Evolutionary conservation across 2,888 invertebrate species (phyloP), one percentile per base, ranked within the genome.

Genomic region (Hemicrepidius hirtus): DNA sequence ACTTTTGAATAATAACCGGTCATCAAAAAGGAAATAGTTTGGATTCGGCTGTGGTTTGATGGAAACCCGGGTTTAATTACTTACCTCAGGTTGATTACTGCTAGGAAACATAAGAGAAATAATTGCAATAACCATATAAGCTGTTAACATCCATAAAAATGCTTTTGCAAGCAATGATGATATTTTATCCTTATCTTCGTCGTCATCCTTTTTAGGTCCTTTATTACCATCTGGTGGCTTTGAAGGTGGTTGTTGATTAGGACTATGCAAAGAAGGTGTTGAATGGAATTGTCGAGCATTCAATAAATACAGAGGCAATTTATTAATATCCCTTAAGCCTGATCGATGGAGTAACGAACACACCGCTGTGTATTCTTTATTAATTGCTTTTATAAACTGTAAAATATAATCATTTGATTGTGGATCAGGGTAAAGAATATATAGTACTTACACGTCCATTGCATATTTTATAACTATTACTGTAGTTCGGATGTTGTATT

Each of bases 131-230:
- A 94, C 88, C 87, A 94, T 90, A 81, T 93, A 94, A 13, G 93
- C 92, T 2, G 93, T 92, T 28, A 94, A 86, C 90, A 94, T 91
- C 94, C 95, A 95, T 60, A 95, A 88, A n/a, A 92, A 89, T 0
- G 92, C 93, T 83, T 95, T 95, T 21, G 93, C 91, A 24, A 95
- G 76, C 2, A 95, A 85, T 0, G 94, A 92, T 0, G 92, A 91
- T 75, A 94, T 85, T 84, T 94, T 94, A 65, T 92, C 91, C 68
- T 92, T 91, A 71, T 92, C 91, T 66, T 93, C 91, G 60, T 91
- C 90, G 74, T 88, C 87, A 74, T 89, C 87, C 77, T 89, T 86
- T 55, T 84, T 86, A 69, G 85, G 82, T 59, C 82, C 81, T 10
- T 81, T 79, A 67, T 82, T 80, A 49, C 78, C 77, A 63, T 76